Evolutionary conservation across 2,888 invertebrate genomes (phyloP), one percentile per base, ranked within the genome.

Genomic region (Caenorhabditis panamensis): DNA sequence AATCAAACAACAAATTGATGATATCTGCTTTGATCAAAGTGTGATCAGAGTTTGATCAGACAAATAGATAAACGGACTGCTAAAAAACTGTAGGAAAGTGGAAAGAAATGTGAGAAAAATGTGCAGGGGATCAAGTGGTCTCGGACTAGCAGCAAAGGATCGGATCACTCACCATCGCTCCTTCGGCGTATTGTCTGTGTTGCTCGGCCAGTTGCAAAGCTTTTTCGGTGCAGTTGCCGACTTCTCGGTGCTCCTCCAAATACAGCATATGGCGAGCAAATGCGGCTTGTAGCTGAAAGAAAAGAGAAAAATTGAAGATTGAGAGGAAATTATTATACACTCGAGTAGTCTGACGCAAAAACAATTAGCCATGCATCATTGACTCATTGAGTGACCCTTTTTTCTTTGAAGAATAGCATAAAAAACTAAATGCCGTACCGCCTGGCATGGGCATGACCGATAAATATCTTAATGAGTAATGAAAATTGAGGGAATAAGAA

Each of bases 201-300:
- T 91, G 89, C 37, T 87, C 82, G n/a, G 91, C 89, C 26, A 92
- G 88, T 22, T 86, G 86, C 36, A 91, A 89, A 16, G 92, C 92
- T 56, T 89, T 88, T 37, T 88, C 87, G 59, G 91, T 88, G 31
- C 91, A 89, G 61, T 85, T 82, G n/a, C 85, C 85, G 9, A 91
- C 88, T 36, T 92, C 92, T 24, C 91, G 87, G 90, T 92, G 91
- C 49, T 89, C 90, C 72, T 92, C 91, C 82, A 92, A 84, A 86
- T 89, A 90, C 58, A 91, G 90, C 84, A 92, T 89, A 82, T 92
- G 92, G 62, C 90, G 88, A 47, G 92, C 92, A 69, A 91, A 89
- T 13, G 86, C 86, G 77, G 91, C 90, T 91, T 92, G 92, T 54
- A 92, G 89, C 92, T 92, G 89, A 58, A 90, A 82, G 49, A 59